A percentile compares a stretch with the other conserved stretches of the same genome.
Conservation (phyloP, 2,113 vertebrate genomes). For the Equus quagga region DNA sequence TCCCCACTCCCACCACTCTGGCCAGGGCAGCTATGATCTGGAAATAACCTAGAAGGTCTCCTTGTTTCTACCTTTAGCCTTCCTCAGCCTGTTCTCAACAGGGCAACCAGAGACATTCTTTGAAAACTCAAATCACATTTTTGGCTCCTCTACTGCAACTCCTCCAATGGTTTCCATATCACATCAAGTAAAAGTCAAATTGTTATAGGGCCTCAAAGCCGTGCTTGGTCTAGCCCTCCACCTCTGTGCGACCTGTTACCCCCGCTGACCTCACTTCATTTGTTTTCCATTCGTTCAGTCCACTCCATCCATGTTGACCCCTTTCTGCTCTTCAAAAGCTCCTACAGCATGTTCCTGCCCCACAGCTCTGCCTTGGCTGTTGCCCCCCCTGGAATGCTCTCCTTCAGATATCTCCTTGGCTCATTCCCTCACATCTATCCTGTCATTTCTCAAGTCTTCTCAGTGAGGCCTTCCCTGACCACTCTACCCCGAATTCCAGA, state of each 20-base stretch:
- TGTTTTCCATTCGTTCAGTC: not conserved
- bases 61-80: not conserved
- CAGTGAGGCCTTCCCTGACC: not conserved
- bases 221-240: rapidly evolving
- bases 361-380: not conserved
- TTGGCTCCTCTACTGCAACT: not conserved
- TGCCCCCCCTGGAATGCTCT: not conserved
- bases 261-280: not conserved
- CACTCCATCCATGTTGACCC: not conserved
- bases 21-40: not conserved
- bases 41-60: not conserved
- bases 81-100: not conserved
- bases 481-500: not conserved
- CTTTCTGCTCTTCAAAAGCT: not conserved
- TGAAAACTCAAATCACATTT: not conserved
- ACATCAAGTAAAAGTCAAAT: not conserved
- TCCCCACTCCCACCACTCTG: not conserved
- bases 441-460: not conserved
- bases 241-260: not conserved
- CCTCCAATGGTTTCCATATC: not conserved
- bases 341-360: not conserved
- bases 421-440: not conserved
- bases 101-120: not conserved
- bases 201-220: not conserved
- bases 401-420: not conserved